These are phyloP conservation scores for Criorhina ranunculi DNA, from an alignment of 2,888 invertebrate species.

Conservation along the genomic window DNA sequence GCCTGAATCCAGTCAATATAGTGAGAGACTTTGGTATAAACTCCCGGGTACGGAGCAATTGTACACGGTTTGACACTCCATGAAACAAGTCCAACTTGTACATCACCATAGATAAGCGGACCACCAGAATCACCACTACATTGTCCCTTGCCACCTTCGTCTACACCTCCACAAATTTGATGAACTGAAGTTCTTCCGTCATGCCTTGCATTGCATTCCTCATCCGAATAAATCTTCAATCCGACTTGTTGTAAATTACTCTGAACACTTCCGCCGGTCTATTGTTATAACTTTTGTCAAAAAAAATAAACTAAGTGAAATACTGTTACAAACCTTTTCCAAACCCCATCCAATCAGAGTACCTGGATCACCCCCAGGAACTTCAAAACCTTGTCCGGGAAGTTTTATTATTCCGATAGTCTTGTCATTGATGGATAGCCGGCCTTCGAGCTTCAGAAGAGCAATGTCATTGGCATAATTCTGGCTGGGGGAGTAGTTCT, in stretches of 20 bases:
- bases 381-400: conserved; percentile 78
- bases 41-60: conserved; percentile 83
- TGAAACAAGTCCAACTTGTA: conserved; percentile 84
- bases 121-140: conserved; percentile 85
- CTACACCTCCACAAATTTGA: conserved; percentile 84
- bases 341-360: conserved; percentile 83
- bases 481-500: conserved; percentile 78
- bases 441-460: conserved; percentile 78
- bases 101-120: conserved; percentile 82
- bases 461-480: conserved; percentile 81
- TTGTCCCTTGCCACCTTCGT: conserved; percentile 85
- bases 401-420: conserved; percentile 71
- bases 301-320: not conserved
- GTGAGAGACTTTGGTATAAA: conserved; percentile 84
- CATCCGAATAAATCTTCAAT: conserved; percentile 82
- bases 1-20: conserved; percentile 81
- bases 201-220: conserved; percentile 82
- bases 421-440: conserved; percentile 45
- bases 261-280: conserved; percentile 83
- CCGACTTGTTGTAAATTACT: conserved; percentile 82
- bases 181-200: conserved; percentile 79
- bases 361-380: conserved; percentile 78
- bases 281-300: conserved; percentile 15
- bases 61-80: conserved; percentile 85
- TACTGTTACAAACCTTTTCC: conserved; percentile 79